Evolutionary conservation across 2,113 vertebrate species (phyloP).

Genomic region (Hiodon tergisus): DNA sequence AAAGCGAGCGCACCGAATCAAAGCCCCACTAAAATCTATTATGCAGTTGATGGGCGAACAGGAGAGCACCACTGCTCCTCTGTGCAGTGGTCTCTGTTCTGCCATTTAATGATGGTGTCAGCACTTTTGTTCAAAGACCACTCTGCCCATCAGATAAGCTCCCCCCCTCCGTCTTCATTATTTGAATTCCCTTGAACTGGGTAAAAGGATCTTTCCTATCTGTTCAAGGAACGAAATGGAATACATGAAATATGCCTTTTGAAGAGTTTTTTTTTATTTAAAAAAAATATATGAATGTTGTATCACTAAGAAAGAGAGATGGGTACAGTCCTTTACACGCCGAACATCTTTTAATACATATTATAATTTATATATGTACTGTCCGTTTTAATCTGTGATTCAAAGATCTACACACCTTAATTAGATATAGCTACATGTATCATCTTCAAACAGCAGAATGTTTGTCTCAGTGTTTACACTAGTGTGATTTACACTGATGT

Average conservation of each 20-base stretch:
- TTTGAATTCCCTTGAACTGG: slow-evolving; percentile 58
- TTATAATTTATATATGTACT: background rate
- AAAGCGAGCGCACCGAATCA: slow-evolving; percentile 48
- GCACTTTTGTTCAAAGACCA: slow-evolving; percentile 62
- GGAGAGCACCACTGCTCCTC: slow-evolving; percentile 48
- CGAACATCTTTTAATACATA: background rate
- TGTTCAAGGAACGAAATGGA: slow-evolving; percentile 37
- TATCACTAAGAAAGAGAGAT: background rate
- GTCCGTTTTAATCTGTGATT: too few relatives aligned
- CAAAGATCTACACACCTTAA: too few relatives aligned
- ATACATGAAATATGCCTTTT: slow-evolving; percentile 42
- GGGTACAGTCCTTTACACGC: background rate
- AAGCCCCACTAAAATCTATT: slow-evolving; percentile 51
- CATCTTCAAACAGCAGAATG: too few relatives aligned
- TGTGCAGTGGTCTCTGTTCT: slow-evolving; percentile 42
- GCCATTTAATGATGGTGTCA: slow-evolving; percentile 62
- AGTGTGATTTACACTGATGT: too few relatives aligned
- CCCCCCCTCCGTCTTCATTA: slow-evolving; percentile 37
- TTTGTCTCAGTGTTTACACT: too few relatives aligned
- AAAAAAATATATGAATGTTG: slow-evolving; percentile 2
- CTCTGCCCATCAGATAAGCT: slow-evolving; percentile 57
- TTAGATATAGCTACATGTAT: too few relatives aligned
- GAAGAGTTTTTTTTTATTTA: slow-evolving; percentile 14
- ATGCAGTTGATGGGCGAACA: slow-evolving; percentile 57
- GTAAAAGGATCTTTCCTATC: slow-evolving; percentile 42